Conservation (phyloP, 2,797 vertebrate species). For the Crossoptilon crossoptilon region DNA sequence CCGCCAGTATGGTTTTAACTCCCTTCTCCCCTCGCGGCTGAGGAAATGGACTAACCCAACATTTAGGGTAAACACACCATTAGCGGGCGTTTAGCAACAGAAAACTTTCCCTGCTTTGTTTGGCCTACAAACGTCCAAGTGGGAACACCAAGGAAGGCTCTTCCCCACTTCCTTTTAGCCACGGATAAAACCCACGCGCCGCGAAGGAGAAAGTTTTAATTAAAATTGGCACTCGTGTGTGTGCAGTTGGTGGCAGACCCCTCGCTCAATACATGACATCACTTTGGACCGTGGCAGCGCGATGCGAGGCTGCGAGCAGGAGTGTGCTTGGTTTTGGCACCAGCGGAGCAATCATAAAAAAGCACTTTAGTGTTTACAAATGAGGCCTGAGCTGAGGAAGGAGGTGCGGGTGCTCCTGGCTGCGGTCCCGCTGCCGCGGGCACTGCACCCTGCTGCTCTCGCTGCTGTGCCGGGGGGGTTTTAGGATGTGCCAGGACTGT, state of each 20-base stretch:
- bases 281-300: background rate
- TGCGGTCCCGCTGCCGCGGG: fast-evolving
- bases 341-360: conserved; percentile 36
- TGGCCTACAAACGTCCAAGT: conserved; percentile 21
- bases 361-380: conserved; percentile 47
- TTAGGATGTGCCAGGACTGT: background rate
- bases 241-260: conserved; percentile 9
- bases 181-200: background rate
- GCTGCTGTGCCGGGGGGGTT: background rate
- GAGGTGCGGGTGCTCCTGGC: background rate
- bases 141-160: conserved; percentile 39
- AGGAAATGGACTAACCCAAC: conserved; percentile 9
- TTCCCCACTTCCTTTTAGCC: background rate
- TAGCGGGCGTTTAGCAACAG: conserved; percentile 34
- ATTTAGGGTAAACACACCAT: conserved; percentile 25
- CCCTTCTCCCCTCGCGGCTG: background rate
- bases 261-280: background rate
- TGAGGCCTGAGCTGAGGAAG: background rate
- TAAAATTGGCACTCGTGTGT: conserved; percentile 41
- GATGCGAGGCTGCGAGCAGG: background rate
- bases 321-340: conserved; percentile 25
- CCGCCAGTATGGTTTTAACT: background rate
- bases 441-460: background rate
- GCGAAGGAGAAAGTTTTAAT: conserved; percentile 30
- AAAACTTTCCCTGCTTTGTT: conserved; percentile 39